phyloP scores from a whole-genome alignment of 1,140 invertebrate genomes.

The Zophobas morio region DNA sequence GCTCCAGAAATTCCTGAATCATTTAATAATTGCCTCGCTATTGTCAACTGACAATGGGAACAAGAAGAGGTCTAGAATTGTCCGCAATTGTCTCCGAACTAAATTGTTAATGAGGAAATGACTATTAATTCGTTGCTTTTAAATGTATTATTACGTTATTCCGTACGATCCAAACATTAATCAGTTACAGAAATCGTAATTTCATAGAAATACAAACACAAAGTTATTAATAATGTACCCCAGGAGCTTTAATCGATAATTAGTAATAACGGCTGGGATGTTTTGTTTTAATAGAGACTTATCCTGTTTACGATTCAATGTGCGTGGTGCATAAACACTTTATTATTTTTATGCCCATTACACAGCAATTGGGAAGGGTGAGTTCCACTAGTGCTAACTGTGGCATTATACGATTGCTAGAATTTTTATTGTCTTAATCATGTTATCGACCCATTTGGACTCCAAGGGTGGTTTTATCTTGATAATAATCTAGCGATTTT shows the following conservation, averaged over 20 bases:
- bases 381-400: not conserved
- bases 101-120: constrained; percentile 39
- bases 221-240: too few relatives aligned
- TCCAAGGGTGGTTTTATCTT: not conserved
- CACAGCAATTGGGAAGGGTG: not conserved
- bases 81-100: constrained; percentile 20
- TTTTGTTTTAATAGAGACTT: too few relatives aligned
- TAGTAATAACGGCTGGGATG: too few relatives aligned
- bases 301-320: not conserved
- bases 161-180: not conserved
- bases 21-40: constrained; percentile 47
- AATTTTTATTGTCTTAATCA: constrained; percentile 1
- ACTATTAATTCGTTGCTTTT: constrained; percentile 38
- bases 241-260: too few relatives aligned
- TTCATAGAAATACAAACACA: not conserved
- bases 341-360: not conserved
- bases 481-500: not conserved
- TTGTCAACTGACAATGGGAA: constrained; percentile 46
- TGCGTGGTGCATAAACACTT: not conserved
- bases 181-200: not conserved
- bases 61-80: constrained; percentile 31
- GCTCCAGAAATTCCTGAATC: constrained; percentile 39
- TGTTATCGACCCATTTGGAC: not conserved
- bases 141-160: constrained; percentile 23
- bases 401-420: not conserved